These are phyloP conservation scores for Petrolisthes manimaculis DNA, from an alignment of 2,888 invertebrate genomes.

Conservation along the genomic window DNA sequence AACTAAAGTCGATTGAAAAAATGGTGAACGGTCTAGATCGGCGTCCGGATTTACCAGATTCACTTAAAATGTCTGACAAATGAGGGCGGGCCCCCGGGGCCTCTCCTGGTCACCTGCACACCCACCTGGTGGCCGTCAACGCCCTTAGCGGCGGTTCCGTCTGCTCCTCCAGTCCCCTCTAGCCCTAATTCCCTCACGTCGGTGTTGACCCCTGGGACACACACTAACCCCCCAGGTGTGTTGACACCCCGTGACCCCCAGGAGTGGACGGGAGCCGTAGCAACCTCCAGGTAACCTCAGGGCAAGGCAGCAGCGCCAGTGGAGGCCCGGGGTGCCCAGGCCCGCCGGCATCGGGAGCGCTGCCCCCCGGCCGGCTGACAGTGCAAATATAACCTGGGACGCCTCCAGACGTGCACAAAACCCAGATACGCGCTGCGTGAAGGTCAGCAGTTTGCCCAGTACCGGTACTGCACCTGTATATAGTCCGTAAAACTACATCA, in stretches of 20 bases:
- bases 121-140: slow-evolving; percentile 62
- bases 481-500: slow-evolving; percentile 59
- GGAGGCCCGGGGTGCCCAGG: slow-evolving; percentile 22
- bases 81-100: slow-evolving; percentile 64
- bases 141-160: slow-evolving; percentile 62
- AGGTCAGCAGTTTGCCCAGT: slow-evolving; percentile 53
- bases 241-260: slow-evolving; percentile 24
- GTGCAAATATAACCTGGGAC: slow-evolving; percentile 47
- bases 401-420: slow-evolving; percentile 55
- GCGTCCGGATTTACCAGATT: slow-evolving; percentile 63
- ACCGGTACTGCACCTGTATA: slow-evolving; percentile 57
- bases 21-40: slow-evolving; percentile 94
- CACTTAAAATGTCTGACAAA: slow-evolving; percentile 64
- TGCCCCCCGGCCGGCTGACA: slow-evolving; percentile 30
- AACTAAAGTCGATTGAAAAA: slow-evolving; percentile 95
- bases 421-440: slow-evolving; percentile 45
- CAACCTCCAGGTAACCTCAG: slow-evolving; percentile 45
- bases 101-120: slow-evolving; percentile 55
- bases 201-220: slow-evolving; percentile 11
- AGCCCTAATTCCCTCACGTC: slow-evolving; percentile 30
- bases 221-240: slow-evolving; percentile 36
- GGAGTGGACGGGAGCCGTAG: slow-evolving; percentile 35
- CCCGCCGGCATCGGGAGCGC: slow-evolving; percentile 14
- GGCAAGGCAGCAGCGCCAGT: slow-evolving; percentile 30
- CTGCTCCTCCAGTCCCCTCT: slow-evolving; percentile 59